Evolutionary conservation across 2,113 vertebrate species (phyloP), one percentile per base, ranked within the genome.

Genomic region (Crocuta crocuta): DNA sequence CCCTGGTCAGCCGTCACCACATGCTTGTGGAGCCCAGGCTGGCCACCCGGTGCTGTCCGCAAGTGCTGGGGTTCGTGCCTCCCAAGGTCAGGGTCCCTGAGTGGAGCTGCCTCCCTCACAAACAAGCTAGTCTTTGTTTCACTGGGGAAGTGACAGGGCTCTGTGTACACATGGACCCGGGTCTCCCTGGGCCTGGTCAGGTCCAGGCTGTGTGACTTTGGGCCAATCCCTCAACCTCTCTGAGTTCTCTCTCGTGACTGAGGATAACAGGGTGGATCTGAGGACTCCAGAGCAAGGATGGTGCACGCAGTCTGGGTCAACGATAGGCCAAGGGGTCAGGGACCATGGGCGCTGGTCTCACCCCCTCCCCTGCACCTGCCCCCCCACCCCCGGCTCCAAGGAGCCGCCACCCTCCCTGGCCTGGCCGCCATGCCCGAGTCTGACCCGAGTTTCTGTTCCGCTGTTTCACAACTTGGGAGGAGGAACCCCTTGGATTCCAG

Each of bases 31-130:
- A 35, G 45, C 68, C 35, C 10, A 17, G 2, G 7, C 0, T 10
- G 12, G 73, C n/a, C 55, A 17, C 5, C 4, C 0, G 0, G 35
- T 0, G 1, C 4, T 5, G 2, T 11, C 43, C 28, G 6, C 16
- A 58, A 48, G 31, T 15, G 4, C 39, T 12, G 33, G 48, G 13
- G 23, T 19, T 26, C 17, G 23, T 15, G 33, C 10, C 31, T 26
- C 21, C 71, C 71, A 24, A 24, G 82, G 61, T 4, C 53, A 5
- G 12, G 74, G 79, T 13, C 50, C 53, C 21, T 1, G 65, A 43
- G 35, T 1, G n/a, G 31, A 28, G 15, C 26, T 15, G 53, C 26
- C 9, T 8, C 11, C 13, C 23, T 26, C 43, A 33, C 11, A 16
- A 33, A 16, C 28, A 6, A 26, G 31, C 26, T 39, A 12, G 15